A percentile compares a stretch with the other conserved stretches of the same genome.
These are phyloP conservation scores for Anniella stebbinsi DNA, from an alignment of 2,797 vertebrate species.

Conservation along the genomic window DNA sequence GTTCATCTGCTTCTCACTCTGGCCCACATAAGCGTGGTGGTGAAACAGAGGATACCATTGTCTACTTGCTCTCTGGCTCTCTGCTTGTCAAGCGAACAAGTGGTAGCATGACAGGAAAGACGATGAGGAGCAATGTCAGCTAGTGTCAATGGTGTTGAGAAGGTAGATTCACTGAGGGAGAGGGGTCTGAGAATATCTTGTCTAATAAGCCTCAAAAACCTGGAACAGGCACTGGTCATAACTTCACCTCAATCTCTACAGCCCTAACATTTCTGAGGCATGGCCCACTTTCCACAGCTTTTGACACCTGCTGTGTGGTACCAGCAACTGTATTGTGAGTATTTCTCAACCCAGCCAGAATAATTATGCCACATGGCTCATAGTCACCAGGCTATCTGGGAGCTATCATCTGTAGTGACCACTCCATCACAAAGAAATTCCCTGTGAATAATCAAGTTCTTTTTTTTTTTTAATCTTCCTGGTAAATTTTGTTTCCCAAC, in stretches of 20 bases:
- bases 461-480: not conserved
- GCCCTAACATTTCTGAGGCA: not conserved
- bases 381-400: not conserved
- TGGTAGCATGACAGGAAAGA: too few species aligned
- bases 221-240: not conserved
- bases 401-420: too few species aligned
- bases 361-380: not conserved
- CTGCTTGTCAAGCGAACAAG: too few species aligned
- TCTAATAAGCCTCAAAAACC: too few species aligned
- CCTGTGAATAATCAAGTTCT: not conserved
- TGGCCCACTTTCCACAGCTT: not conserved
- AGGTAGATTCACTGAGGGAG: too few species aligned
- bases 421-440: not conserved
- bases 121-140: too few species aligned
- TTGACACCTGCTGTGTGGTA: not conserved
- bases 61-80: too few species aligned
- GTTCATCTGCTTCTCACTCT: too few species aligned
- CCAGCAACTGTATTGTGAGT: not conserved
- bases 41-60: too few species aligned
- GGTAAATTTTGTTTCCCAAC: not conserved
- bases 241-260: not conserved
- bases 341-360: not conserved
- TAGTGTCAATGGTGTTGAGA: too few species aligned
- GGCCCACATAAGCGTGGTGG: too few species aligned
- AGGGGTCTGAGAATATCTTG: too few species aligned